Conservation (phyloP, 2,113 vertebrate genomes). For the Motacilla tschutschensis region DNA sequence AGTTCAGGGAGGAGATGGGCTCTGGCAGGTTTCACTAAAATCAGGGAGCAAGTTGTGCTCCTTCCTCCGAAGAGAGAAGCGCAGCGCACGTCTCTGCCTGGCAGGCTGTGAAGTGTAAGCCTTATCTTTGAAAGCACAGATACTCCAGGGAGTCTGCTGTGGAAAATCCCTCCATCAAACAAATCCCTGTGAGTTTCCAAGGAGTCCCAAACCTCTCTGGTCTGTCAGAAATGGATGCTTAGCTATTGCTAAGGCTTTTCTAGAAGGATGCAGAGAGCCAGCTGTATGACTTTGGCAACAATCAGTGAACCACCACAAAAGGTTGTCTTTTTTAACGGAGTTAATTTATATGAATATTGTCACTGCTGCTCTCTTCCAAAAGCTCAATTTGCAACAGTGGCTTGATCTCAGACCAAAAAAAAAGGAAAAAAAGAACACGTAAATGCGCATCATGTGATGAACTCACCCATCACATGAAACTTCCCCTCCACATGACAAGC, state of each 20-base stretch:
- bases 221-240: background rate
- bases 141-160: background rate
- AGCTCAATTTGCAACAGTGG: slow-evolving; percentile 30
- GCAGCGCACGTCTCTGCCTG: background rate
- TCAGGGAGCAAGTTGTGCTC: background rate
- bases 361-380: slow-evolving; percentile 45
- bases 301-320: background rate
- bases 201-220: background rate
- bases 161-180: slow-evolving; percentile 13
- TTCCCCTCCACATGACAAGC: slow-evolving; percentile 23
- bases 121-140: background rate
- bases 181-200: background rate
- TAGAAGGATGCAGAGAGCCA: background rate
- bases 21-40: background rate
- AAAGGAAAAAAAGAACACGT: background rate
- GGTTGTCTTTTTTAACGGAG: background rate
- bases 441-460: slow-evolving; percentile 21
- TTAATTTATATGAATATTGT: slow-evolving; percentile 20
- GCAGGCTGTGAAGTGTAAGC: background rate
- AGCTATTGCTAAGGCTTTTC: background rate
- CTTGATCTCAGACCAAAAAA: slow-evolving; percentile 6
- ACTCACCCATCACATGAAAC: background rate
- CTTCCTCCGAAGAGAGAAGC: background rate
- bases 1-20: background rate
- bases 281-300: slow-evolving; percentile 31